These are phyloP conservation scores for Phylloscopus whistleri DNA, from an alignment of 2,113 vertebrate species.

Conservation along the genomic window DNA sequence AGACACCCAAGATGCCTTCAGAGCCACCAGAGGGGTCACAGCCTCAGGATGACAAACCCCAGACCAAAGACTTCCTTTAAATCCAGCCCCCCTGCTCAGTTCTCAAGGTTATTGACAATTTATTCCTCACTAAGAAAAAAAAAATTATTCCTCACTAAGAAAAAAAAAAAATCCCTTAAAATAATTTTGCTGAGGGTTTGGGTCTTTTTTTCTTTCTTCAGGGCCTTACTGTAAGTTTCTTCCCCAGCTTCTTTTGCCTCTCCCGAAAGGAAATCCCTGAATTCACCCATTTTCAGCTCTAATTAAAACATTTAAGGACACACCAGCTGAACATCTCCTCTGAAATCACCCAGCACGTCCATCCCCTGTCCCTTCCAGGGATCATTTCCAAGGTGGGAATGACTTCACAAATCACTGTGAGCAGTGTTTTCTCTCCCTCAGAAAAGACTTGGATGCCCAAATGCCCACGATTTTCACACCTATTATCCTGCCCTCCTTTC, in stretches of 20 bases:
- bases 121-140: not conserved
- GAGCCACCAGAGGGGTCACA: not conserved
- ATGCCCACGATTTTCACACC: not conserved
- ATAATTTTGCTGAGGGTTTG: not conserved
- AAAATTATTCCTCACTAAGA: not conserved
- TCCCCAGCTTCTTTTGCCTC: not conserved
- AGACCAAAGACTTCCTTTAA: not conserved
- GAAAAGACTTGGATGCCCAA: not conserved
- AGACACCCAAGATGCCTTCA: no score
- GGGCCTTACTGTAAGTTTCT: not conserved
- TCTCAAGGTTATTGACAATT: not conserved
- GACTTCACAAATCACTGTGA: not conserved
- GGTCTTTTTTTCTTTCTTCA: not conserved
- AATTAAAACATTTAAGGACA: not conserved
- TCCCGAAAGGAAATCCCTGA: not conserved
- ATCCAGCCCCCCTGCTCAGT: not conserved
- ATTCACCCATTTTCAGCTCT: not conserved
- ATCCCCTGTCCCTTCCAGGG: not conserved
- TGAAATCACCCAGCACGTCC: not conserved
- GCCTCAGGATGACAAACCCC: not conserved
- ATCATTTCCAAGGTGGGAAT: not conserved
- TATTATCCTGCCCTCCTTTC: not conserved
- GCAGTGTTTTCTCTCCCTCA: not conserved
- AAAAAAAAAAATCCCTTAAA: not conserved
- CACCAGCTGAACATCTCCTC: accelerated